A percentile compares a stretch with the other conserved stretches of the same genome.
phyloP scores from a whole-genome alignment of 2,113 vertebrate species.

The Mormyrus iriodes region DNA sequence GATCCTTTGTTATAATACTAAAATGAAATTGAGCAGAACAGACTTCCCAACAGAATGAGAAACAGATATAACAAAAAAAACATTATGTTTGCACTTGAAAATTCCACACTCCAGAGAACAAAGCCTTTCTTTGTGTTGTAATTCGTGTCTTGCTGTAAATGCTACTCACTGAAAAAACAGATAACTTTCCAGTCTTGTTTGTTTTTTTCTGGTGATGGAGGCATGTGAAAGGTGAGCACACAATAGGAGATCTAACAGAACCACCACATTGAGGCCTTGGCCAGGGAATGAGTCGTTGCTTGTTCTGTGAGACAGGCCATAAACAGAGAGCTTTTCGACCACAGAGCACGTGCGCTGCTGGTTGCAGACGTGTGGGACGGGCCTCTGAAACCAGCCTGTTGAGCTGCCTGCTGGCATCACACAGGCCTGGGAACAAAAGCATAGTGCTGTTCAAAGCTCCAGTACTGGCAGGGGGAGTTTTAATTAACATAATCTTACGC shows the following conservation, averaged over 20 bases:
- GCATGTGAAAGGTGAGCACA: constrained; percentile 5
- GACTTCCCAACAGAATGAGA: neutral
- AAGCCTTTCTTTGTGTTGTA: neutral
- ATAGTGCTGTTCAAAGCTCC: neutral
- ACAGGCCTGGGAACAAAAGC: neutral
- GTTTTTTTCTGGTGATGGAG: constrained; percentile 1
- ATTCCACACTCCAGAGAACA: neutral
- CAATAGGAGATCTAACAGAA: neutral
- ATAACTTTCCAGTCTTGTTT: neutral
- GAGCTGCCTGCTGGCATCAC: neutral
- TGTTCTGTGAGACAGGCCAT: neutral
- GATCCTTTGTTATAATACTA: neutral
- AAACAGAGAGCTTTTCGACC: neutral
- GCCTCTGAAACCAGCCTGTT: neutral
- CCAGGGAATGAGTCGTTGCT: neutral
- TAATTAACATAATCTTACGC: neutral
- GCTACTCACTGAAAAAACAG: neutral
- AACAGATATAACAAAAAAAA: neutral
- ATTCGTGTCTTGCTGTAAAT: neutral
- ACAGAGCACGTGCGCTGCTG: neutral
- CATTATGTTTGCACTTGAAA: neutral
- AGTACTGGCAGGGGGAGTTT: neutral
- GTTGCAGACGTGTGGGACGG: neutral
- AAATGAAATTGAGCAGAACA: neutral
- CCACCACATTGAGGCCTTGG: neutral